phyloP scores from a whole-genome alignment of 2,797 vertebrate genomes.

The Glyptemys insculpta region DNA sequence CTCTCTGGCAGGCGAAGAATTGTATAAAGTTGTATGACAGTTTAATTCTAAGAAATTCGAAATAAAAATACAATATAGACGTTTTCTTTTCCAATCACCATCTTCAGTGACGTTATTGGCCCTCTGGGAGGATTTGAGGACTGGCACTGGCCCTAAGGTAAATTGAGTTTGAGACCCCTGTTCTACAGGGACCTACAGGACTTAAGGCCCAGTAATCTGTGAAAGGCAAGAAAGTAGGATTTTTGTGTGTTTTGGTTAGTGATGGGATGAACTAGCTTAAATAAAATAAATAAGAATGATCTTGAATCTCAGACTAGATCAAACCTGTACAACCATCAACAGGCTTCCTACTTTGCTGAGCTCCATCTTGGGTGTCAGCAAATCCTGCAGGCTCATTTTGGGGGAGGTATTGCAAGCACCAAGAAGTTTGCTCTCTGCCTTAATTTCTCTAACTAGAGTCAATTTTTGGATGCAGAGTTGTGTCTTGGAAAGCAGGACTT shows the following conservation, averaged over 20 bases:
- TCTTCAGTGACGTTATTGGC: no score
- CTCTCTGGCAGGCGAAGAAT: no score
- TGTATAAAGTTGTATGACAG: no score
- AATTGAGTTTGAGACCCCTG: no score
- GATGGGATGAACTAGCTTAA: background rate
- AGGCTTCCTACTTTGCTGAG: background rate
- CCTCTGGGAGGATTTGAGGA: no score
- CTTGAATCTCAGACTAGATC: background rate
- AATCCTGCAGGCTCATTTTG: no score
- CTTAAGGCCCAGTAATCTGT: background rate
- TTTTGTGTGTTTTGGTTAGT: background rate
- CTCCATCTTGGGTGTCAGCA: background rate
- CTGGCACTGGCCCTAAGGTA: no score
- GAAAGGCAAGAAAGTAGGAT: background rate
- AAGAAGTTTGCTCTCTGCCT: background rate
- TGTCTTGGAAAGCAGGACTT: background rate
- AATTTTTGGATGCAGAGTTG: background rate
- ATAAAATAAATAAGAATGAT: background rate
- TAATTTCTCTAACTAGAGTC: background rate
- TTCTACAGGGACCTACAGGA: background rate
- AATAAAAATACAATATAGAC: no score
- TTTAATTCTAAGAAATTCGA: no score
- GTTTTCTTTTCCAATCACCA: no score
- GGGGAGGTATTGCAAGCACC: background rate
- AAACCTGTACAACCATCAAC: background rate